A percentile compares a stretch with the other conserved stretches of the same genome.
Evolutionary conservation across 1,140 invertebrate species (phyloP).

Genomic region (Reticulitermes speratus): DNA sequence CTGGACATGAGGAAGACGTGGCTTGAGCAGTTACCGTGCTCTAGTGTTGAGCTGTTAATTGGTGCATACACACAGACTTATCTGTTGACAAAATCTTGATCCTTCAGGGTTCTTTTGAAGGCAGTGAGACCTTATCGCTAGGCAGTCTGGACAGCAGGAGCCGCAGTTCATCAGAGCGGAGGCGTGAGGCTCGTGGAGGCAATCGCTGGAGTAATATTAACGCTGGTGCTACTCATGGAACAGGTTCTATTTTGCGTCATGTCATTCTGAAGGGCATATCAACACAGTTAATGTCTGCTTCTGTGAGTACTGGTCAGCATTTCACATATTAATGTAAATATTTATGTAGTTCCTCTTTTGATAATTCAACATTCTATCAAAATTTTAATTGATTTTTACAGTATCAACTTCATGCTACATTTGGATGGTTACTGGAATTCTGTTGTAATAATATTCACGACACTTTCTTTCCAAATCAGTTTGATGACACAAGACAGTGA

Average conservation of each 20-base stretch:
- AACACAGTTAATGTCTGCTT: conserved; percentile 61
- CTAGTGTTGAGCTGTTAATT: not conserved
- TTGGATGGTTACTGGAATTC: too few species aligned
- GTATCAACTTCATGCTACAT: too few species aligned
- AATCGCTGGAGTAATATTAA: conserved; percentile 32
- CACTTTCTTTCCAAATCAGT: too few species aligned
- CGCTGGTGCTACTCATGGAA: conserved; percentile 43
- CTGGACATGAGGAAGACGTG: too few species aligned
- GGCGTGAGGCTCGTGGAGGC: conserved; percentile 20
- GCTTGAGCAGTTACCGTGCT: too few species aligned
- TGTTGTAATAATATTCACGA: too few species aligned
- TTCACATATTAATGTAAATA: too few species aligned
- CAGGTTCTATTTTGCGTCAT: conserved; percentile 75
- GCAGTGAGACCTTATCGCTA: conserved; percentile 45
- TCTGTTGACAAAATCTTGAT: not conserved
- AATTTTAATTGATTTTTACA: too few species aligned
- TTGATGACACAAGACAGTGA: too few species aligned
- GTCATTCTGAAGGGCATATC: conserved; percentile 81
- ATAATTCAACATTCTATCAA: too few species aligned
- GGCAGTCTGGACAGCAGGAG: conserved; percentile 42
- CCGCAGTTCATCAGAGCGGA: conserved; percentile 40
- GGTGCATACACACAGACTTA: not conserved
- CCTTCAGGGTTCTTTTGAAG: conserved; percentile 40
- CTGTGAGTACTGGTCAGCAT: not conserved
- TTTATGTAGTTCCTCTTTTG: too few species aligned